Evolutionary conservation across 1,140 invertebrate genomes (phyloP).

Genomic region (Drosophila fuyamai): DNA sequence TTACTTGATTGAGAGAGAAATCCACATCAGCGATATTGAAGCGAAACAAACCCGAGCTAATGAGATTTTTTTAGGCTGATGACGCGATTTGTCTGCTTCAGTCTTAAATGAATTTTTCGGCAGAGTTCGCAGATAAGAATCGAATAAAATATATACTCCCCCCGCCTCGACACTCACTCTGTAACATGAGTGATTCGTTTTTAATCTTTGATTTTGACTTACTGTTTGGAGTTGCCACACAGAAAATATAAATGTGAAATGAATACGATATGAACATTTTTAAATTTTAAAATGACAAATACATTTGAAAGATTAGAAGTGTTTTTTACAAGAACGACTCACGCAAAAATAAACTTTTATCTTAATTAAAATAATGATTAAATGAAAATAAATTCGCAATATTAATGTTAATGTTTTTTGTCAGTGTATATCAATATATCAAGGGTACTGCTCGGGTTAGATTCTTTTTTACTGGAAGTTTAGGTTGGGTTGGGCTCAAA

Average conservation of each 20-base stretch:
- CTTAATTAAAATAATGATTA: too few species aligned
- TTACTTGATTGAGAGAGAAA: slow-evolving; percentile 54
- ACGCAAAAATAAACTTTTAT: too few species aligned
- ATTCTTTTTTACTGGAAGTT: slow-evolving; percentile 6
- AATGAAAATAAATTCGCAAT: too few species aligned
- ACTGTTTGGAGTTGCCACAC: slow-evolving; percentile 49
- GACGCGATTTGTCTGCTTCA: slow-evolving; percentile 49
- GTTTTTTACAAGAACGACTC: too few species aligned
- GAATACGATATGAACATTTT: too few species aligned
- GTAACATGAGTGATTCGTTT: slow-evolving; percentile 80
- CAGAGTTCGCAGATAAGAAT: slow-evolving; percentile 55
- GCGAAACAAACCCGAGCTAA: slow-evolving; percentile 57
- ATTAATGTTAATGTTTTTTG: neutral
- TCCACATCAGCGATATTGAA: slow-evolving; percentile 55
- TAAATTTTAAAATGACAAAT: too few species aligned
- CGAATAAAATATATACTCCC: slow-evolving; percentile 28
- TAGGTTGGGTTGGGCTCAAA: slow-evolving; percentile 41
- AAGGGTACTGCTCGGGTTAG: neutral
- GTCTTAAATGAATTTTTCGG: slow-evolving; percentile 49
- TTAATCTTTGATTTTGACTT: slow-evolving; percentile 74
- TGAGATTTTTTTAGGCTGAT: slow-evolving; percentile 66
- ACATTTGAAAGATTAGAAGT: too few species aligned
- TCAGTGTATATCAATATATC: neutral
- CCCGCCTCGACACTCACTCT: slow-evolving; percentile 19
- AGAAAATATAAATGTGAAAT: neutral